Conservation (phyloP, 2,797 vertebrate genomes). For the Tadarida brasiliensis region DNA sequence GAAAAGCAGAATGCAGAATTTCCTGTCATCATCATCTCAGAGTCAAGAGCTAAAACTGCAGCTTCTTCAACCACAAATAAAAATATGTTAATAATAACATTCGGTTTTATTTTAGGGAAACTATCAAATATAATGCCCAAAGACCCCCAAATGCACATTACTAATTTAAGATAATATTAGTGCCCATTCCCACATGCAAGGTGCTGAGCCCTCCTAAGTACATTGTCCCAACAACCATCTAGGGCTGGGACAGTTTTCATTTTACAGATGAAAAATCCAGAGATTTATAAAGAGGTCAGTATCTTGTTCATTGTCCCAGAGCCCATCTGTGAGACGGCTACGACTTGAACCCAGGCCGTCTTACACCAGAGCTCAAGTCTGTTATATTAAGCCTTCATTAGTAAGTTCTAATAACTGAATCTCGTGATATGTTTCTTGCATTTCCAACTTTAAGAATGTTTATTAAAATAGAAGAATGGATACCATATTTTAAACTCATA, state of each 20-base stretch:
- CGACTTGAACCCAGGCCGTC: not conserved
- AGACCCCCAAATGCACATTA: constrained; percentile 67
- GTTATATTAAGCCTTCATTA: not conserved
- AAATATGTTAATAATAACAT: constrained; percentile 4
- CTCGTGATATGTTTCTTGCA: not conserved
- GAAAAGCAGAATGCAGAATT: constrained; percentile 14
- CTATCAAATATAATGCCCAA: constrained; percentile 29
- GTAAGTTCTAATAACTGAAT: not conserved
- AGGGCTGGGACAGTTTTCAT: constrained; percentile 75
- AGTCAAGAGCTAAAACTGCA: not conserved
- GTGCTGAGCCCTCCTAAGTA: not conserved
- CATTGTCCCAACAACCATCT: not conserved
- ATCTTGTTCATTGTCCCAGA: not conserved
- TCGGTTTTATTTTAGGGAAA: constrained; percentile 32
- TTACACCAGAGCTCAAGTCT: not conserved
- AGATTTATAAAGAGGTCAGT: not conserved
- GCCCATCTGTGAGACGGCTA: not conserved
- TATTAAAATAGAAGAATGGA: not conserved
- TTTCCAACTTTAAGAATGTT: constrained; percentile 21
- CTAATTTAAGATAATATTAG: constrained; percentile 79
- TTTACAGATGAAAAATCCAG: constrained; percentile 63
- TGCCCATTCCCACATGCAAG: not conserved
- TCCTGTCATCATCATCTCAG: not conserved
- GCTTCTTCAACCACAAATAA: constrained; percentile 25
- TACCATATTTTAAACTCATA: constrained; percentile 78